These are phyloP conservation scores for Mesodorylaimus sp. DNA, from an alignment of 2,888 invertebrate genomes.

Conservation along the genomic window DNA sequence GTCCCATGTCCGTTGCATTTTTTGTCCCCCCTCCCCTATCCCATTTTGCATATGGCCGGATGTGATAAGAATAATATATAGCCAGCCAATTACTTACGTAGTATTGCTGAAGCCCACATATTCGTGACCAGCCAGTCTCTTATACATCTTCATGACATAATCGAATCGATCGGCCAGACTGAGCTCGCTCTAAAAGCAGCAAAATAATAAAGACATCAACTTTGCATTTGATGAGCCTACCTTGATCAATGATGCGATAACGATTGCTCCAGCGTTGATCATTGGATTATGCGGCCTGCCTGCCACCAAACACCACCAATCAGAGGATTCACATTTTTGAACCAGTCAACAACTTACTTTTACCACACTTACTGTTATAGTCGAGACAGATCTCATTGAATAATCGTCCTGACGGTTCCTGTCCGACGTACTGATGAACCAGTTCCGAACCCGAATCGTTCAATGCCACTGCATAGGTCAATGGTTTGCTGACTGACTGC, in stretches of 20 bases:
- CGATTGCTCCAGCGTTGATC: conserved; percentile 97
- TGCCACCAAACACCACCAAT: too few relatives aligned
- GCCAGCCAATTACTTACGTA: conserved; percentile 40
- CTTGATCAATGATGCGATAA: conserved; percentile 57
- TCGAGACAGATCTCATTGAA: conserved; percentile 90
- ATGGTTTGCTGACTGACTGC: conserved; percentile 65
- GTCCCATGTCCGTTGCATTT: too few relatives aligned
- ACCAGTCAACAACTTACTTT: too few relatives aligned
- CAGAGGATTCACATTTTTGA: too few relatives aligned
- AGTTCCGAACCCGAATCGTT: conserved; percentile 68
- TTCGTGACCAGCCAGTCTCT: conserved; percentile 60
- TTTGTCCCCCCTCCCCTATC: too few relatives aligned
- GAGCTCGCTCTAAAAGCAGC: conserved; percentile 15
- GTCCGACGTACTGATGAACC: conserved; percentile 82
- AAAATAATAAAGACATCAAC: not conserved
- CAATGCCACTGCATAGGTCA: conserved; percentile 83
- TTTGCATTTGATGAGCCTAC: too few relatives aligned
- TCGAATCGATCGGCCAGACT: conserved; percentile 36
- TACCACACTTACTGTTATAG: conserved; percentile 77
- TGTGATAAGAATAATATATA: too few relatives aligned
- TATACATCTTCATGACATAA: conserved; percentile 39
- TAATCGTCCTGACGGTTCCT: conserved; percentile 85
- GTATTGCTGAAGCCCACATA: conserved; percentile 76
- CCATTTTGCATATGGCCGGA: too few relatives aligned
- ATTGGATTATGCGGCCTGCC: conserved; percentile 97